Percentiles rank a stretch among this genome's conserved stretches.
Conservation (phyloP, 2,113 vertebrate species). For the Caranx ignobilis region DNA sequence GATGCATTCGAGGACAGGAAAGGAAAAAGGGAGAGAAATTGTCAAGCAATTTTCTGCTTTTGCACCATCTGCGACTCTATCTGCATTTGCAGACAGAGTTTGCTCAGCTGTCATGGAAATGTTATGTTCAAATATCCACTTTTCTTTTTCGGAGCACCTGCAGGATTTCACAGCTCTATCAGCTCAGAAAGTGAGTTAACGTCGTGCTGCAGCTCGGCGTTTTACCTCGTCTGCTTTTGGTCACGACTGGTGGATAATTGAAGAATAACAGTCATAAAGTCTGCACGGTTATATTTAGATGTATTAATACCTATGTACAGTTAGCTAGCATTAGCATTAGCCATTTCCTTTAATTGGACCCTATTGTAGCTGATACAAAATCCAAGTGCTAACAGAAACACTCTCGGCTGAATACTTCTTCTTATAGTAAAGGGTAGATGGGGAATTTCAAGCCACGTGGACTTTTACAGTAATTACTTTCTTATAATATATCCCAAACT, state of each 20-base stretch:
- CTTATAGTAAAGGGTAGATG: background rate
- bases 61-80: too few species aligned
- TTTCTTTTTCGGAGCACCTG: background rate
- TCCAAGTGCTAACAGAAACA: too few species aligned
- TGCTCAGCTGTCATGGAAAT: background rate
- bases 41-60: background rate
- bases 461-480: background rate
- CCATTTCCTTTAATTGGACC: background rate
- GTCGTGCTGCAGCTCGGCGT: too few species aligned
- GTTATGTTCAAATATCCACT: background rate
- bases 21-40: background rate
- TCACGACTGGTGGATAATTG: background rate
- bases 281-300: too few species aligned
- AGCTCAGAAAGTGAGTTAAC: background rate
- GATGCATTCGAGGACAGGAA: background rate
- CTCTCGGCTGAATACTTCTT: too few species aligned
- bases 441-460: constrained; percentile 14
- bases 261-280: background rate
- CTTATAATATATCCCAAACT: too few species aligned
- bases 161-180: background rate
- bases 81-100: background rate
- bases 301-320: too few species aligned
- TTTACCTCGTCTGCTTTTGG: too few species aligned
- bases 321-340: background rate
- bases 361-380: too few species aligned